Conservation (phyloP, 2,888 invertebrate genomes). For the Napeogenes sylphis region DNA sequence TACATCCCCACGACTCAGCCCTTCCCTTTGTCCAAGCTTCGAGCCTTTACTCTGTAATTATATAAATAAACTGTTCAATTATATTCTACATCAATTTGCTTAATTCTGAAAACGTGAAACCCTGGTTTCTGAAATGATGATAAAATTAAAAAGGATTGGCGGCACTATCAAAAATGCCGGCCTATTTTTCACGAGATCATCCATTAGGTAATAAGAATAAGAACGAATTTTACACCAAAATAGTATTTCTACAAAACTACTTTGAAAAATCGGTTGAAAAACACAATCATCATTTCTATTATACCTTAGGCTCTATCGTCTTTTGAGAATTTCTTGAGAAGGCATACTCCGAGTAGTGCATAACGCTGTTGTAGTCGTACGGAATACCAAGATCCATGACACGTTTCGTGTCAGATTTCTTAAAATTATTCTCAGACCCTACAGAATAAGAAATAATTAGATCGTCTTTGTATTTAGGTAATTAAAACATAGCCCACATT, state of each 20-base stretch:
- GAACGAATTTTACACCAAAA: too few relatives aligned
- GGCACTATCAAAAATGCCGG: too few relatives aligned
- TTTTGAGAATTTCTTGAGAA: slow-evolving; percentile 84
- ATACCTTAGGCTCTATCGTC: slow-evolving; percentile 84
- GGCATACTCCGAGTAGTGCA: slow-evolving; percentile 89
- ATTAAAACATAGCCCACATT: too few relatives aligned
- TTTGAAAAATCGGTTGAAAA: too few relatives aligned
- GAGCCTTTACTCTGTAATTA: slow-evolving; percentile 53
- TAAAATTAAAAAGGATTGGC: too few relatives aligned
- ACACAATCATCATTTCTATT: background rate
- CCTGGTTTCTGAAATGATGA: too few relatives aligned
- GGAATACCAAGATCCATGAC: slow-evolving; percentile 82
- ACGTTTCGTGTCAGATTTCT: slow-evolving; percentile 76
- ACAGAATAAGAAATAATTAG: slow-evolving; percentile 18
- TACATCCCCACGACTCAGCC: slow-evolving; percentile 84
- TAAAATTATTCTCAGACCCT: slow-evolving; percentile 84
- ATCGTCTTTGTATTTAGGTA: too few relatives aligned
- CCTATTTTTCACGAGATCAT: too few relatives aligned
- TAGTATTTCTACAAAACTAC: too few relatives aligned
- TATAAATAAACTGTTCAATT: background rate
- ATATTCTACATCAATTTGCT: too few relatives aligned
- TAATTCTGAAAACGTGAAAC: too few relatives aligned
- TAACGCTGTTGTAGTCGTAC: slow-evolving; percentile 89
- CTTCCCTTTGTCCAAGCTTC: slow-evolving; percentile 84
- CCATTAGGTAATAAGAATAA: too few relatives aligned